These are phyloP conservation scores for Rhodeus uyekii DNA, from an alignment of 2,797 vertebrate genomes.

Conservation along the genomic window DNA sequence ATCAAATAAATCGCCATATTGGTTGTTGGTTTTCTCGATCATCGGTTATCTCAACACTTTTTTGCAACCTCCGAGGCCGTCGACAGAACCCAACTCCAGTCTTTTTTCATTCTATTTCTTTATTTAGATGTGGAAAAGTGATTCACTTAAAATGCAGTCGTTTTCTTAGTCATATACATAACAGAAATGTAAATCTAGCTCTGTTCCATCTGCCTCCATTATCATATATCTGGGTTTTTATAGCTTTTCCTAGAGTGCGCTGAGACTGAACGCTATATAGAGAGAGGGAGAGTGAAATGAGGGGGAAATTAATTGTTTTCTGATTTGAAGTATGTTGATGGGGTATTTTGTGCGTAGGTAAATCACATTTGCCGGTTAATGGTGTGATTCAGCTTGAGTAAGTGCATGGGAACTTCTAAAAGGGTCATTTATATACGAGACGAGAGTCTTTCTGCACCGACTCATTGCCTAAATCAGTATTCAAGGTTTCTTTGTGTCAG, in stretches of 20 bases:
- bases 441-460: not conserved
- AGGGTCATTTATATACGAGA: not conserved
- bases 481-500: not conserved
- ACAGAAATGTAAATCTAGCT: not conserved
- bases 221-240: not conserved
- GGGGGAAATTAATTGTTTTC: not conserved
- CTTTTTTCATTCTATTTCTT: not conserved
- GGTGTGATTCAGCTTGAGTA: constrained; percentile 11
- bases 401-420: not conserved
- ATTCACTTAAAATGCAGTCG: not conserved
- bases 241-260: not conserved
- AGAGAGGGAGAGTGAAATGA: not conserved
- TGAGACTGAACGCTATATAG: not conserved
- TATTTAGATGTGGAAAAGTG: not conserved
- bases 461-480: not conserved
- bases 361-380: not conserved
- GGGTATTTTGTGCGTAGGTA: not conserved
- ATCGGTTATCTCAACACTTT: no score
- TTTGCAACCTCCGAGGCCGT: no score
- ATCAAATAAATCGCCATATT: no score
- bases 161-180: not conserved
- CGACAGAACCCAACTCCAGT: no score
- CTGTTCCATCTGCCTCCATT: not conserved
- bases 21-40: no score
- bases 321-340: not conserved